Evolutionary conservation across 2,113 vertebrate genomes (phyloP), one percentile per base, ranked within the genome.

Genomic region (Bathybates hornii): DNA sequence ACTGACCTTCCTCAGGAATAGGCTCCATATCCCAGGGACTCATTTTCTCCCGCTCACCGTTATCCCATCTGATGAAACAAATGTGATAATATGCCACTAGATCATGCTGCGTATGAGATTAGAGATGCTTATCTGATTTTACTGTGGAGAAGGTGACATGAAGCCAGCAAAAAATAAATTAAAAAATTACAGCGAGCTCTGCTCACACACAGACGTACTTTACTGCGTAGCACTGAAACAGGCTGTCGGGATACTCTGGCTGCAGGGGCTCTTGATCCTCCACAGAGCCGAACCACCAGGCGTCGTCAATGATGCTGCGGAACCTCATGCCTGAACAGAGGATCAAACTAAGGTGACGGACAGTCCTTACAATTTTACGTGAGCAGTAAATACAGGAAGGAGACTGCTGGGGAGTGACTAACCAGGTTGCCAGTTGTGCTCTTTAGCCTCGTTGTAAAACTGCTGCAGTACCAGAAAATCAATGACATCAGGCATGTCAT

Each of bases 401-500:
- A 17, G 14, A 52, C 6, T 12, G 32, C 6, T 38, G 27, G 16
- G 29, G n/a, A 36, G 8, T 6, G 41, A 93, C 92, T 94, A 91
- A 99, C 99, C 98, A 86, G 97, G 97, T 95, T 98, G 98, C 99
- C 98, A 99, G 95, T 99, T 99, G 89, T 96, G 97, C 95, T 98
- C 97, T 97, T 98, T 98, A 93, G 98, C 99, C 95, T 99, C 99
- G 54, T 98, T 98, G 95, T 99, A 99, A 96, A 99, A 99, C 91
- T 99, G 98, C 95, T 98, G 97, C 93, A 99, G 96, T 85, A 99
- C 98, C 95, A 99, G 96, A 94, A 99, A 99, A 91, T 99, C 99
- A 90, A 99, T 99, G 91, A 99, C 99, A 95, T 99, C 99, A n/a
- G 99, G 99, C 99, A 99, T 99, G 91, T 99, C 99, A 21, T 99